These are phyloP conservation scores for Periophthalmus magnuspinnatus DNA, from an alignment of 2,797 vertebrate species.

Conservation along the genomic window DNA sequence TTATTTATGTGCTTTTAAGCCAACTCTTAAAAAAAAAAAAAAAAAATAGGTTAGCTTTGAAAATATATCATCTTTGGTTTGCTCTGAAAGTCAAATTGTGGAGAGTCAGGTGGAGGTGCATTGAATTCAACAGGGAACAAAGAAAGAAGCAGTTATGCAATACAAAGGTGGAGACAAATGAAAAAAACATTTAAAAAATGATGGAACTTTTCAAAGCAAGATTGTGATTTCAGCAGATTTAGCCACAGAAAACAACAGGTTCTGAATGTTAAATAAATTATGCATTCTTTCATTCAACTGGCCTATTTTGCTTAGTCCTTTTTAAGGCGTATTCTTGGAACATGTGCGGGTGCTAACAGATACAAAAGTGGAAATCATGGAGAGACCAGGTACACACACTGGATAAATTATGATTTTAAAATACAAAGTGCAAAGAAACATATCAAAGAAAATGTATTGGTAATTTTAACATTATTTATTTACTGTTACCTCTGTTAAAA, in stretches of 20 bases:
- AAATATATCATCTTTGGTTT: not conserved
- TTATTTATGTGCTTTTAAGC: slow-evolving; percentile 1
- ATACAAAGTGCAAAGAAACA: too few relatives aligned
- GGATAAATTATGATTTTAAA: too few relatives aligned
- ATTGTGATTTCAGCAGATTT: not conserved
- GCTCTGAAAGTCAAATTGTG: not conserved
- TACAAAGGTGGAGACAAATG: not conserved
- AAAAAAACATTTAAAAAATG: not conserved
- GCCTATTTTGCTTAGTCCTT: not conserved
- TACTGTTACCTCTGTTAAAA: too few relatives aligned
- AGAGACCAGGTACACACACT: too few relatives aligned
- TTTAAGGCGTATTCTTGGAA: not conserved
- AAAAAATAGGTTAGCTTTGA: slow-evolving; percentile 9
- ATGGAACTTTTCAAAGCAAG: not conserved
- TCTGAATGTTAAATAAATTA: not conserved
- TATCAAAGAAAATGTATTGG: too few relatives aligned
- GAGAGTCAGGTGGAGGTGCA: not conserved
- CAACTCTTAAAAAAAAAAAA: not conserved
- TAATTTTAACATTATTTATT: too few relatives aligned
- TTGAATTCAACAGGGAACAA: not conserved
- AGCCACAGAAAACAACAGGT: not conserved
- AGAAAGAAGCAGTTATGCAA: not conserved
- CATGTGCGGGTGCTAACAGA: not conserved
- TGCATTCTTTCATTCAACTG: not conserved
- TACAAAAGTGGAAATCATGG: not conserved